Base-by-base conservation (phyloP, 2,113 vertebrate species). In the Dolichallabes microphthalmus region DNA sequence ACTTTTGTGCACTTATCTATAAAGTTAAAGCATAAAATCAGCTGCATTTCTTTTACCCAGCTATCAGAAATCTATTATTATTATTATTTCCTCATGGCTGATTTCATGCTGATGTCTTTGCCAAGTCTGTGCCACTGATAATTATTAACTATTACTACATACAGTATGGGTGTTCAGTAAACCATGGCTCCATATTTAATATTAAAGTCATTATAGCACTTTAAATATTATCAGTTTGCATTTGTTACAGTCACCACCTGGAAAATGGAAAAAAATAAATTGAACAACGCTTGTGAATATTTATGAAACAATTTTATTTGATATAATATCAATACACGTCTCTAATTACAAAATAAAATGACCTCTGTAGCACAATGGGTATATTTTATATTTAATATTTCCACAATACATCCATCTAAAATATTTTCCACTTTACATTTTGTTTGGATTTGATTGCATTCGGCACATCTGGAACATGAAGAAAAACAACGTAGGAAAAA, bases 271-370 rank as follows among this genome's bases (percentile, higher is more conserved):
- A 35, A 9, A 9, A 13, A 63, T n/a, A 22, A 68, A 57, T 2
- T 39, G 25, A 78, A 14, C 7, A 53, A 25, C 22, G 10, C 78
- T 85, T 35, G 52, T 25, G 60, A 71, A 96, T 96, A 98, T 91
- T 91, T 94, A 95, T 78, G 92, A 95, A 94, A 94, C 91, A 91
- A 93, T 78, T 91, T 91, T 94, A 92, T 95, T 95, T 92, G 92
- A 94, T 94, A 93, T 93, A 90, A 94, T 94, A 94, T 94, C 92
- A 94, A 93, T 93, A 91, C 92, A 91, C 92, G 89, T 89, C 87
- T 89, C 76, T 94, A 93, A 94, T 88, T 94, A 94, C 92, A 95
- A 82, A 93, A 93, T 93, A 93, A 93, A 94, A 94, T 88, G 89
- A 87, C 92, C 89, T 92, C 88, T 90, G 90, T 91, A 92, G 93